Evolutionary conservation across 2,888 invertebrate species (phyloP).

Genomic region (Erpobdella octoculata): DNA sequence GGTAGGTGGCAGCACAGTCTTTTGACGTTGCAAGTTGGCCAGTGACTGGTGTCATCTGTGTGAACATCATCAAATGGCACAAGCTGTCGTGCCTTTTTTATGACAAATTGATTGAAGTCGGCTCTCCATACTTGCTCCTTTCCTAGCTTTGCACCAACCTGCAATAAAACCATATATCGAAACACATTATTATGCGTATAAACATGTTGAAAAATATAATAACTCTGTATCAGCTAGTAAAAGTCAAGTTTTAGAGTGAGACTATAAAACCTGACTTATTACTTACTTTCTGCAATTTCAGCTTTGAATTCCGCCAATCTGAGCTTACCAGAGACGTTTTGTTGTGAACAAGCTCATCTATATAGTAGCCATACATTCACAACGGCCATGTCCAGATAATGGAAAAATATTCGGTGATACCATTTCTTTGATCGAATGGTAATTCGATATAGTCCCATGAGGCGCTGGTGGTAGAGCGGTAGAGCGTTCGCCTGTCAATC

Average conservation of each 20-base stretch:
- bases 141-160: no score
- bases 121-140: not conserved
- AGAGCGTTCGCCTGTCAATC: no score
- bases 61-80: not conserved
- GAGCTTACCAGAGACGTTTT: no score
- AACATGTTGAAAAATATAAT: no score
- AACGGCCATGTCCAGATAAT: no score
- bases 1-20: conserved; percentile 2
- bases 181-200: not conserved
- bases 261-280: not conserved
- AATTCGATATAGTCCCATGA: no score
- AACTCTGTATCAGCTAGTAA: no score
- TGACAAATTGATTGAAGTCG: conserved; percentile 1
- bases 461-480: no score
- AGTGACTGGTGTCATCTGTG: not conserved
- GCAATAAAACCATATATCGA: not conserved
- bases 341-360: no score
- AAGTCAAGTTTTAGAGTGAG: not conserved
- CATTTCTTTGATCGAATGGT: no score
- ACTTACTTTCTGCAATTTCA: not conserved
- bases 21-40: not conserved
- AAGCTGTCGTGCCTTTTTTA: conserved; percentile 1
- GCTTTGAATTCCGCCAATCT: no score
- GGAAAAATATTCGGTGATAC: no score
- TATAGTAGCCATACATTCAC: conserved; percentile 1